A percentile compares a stretch with the other conserved stretches of the same genome.
phyloP scores from a whole-genome alignment of 2,113 vertebrate species.

The Dendrocopos noguchii region DNA sequence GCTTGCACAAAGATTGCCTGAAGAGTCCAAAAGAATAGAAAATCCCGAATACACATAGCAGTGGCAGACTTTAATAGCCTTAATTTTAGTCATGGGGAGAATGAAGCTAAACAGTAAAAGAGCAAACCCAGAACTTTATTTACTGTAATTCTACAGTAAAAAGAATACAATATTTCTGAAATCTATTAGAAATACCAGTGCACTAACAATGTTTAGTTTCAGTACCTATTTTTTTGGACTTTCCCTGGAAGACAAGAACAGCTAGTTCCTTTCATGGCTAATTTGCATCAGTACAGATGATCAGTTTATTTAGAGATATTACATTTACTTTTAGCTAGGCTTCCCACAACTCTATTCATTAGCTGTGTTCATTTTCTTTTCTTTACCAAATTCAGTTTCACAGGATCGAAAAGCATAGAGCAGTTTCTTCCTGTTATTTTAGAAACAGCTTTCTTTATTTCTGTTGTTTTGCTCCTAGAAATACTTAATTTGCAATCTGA shows the following conservation, averaged over 20 bases:
- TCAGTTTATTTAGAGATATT: neutral
- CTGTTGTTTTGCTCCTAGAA: neutral
- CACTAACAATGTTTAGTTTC: neutral
- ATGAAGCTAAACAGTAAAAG: neutral
- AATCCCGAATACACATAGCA: neutral
- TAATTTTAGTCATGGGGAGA: neutral
- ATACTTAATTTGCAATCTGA: neutral
- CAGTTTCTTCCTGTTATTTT: neutral
- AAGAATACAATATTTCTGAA: neutral
- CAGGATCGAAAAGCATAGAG: neutral
- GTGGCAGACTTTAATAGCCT: neutral
- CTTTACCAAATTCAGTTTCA: neutral
- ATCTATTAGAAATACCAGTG: neutral
- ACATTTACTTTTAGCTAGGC: neutral
- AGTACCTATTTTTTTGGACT: neutral
- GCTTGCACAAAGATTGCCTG: neutral
- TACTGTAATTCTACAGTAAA: neutral
- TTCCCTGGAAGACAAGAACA: neutral
- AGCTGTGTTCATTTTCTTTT: neutral
- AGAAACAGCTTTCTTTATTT: neutral
- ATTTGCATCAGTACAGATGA: neutral
- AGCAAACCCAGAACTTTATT: neutral
- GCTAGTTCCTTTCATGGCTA: fast-evolving
- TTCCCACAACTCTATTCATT: neutral
- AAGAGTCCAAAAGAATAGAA: neutral